Base-by-base conservation (phyloP, 1,140 invertebrate species). In the Drosophila varians region DNA sequence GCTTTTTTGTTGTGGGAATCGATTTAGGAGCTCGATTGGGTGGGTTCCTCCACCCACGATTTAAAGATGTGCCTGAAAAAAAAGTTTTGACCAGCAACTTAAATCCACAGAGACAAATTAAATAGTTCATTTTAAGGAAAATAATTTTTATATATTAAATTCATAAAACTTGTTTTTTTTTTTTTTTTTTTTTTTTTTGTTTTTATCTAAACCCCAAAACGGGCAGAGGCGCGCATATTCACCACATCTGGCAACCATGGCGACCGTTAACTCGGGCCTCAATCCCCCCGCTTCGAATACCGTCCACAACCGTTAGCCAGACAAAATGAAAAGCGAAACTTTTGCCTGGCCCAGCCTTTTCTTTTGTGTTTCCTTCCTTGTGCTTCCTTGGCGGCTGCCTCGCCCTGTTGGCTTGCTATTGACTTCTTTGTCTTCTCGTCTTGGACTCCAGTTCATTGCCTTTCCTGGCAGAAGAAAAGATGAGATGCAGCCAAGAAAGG, bases 271-370 rank as follows among this genome's bases (percentile, higher is more conserved):
- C 66, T 51, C 36, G 31, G 23, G 31, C 23, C 12, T 9, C 48
- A 16, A n/a, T n/a, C n/a, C n/a, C n/a, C 19, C 56, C n/a, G 3
- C 18, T 7, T 6, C 21, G 26, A 12, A 36, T n/a, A n/a, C 19
- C 57, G 18, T 23, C 26, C 40, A 57, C 16, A 51, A 73, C 77
- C 73, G 77, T 80, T 80, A 77, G 52, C 77, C 65, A 60, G 65
- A 51, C 51, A 72, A 72, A 70, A 82, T 82, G 74, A 83, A 82
- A 82, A 82, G 78, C 78, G 78, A 82, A 82, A 82, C 78, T 77
- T 82, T 82, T 60, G 48, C 55, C 54, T 49, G 53, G 54, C 38
- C 36, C 51, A 42, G 46, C 49, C 53, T 73, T 77, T 61, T 49
- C 55, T 60, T 48, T 71, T 57, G 46, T 71, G 62, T 18, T 42